A percentile compares a stretch with the other conserved stretches of the same genome.
These are phyloP conservation scores for Xiphophorus hellerii DNA, from an alignment of 2,113 vertebrate genomes.

Conservation along the genomic window DNA sequence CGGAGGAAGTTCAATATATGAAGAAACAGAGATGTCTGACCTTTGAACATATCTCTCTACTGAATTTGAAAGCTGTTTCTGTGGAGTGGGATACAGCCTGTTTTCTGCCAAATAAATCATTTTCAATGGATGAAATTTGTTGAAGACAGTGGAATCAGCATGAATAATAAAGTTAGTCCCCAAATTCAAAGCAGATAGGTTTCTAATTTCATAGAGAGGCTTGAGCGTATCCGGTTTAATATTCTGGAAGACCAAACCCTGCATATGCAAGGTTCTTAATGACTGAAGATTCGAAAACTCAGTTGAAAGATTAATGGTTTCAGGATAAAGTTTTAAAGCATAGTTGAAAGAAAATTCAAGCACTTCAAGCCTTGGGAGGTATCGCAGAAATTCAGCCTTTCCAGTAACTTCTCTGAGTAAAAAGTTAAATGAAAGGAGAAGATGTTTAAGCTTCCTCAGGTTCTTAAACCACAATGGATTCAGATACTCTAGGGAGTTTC, in stretches of 20 bases:
- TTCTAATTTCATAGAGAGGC: constrained; percentile 71
- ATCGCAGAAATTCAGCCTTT: constrained; percentile 64
- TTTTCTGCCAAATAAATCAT: constrained; percentile 84
- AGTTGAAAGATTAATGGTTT: constrained; percentile 58
- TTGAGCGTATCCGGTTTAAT: constrained; percentile 70
- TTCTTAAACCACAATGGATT: constrained; percentile 72
- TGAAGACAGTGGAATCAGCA: constrained; percentile 68
- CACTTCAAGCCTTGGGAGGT: constrained; percentile 64
- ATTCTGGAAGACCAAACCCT: constrained; percentile 79
- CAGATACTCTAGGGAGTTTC: constrained; percentile 68
- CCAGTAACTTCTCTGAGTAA: constrained; percentile 50
- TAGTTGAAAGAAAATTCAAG: constrained; percentile 84
- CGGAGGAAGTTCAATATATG: rapidly evolving
- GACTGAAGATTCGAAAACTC: constrained; percentile 73
- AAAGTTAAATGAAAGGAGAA: constrained; percentile 77
- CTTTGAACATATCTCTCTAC: neutral
- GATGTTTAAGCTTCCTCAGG: constrained; percentile 53
- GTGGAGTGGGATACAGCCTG: constrained; percentile 73
- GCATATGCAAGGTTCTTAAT: constrained; percentile 75
- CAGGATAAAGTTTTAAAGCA: constrained; percentile 47
- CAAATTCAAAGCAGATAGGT: constrained; percentile 76
- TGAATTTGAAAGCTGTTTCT: neutral
- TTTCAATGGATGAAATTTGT: constrained; percentile 59
- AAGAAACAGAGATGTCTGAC: constrained; percentile 11
- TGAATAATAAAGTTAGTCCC: constrained; percentile 83